Evolutionary conservation across 2,888 invertebrate genomes (phyloP), one percentile per base, ranked within the genome.

Genomic region (Eupeodes latifasciatus): DNA sequence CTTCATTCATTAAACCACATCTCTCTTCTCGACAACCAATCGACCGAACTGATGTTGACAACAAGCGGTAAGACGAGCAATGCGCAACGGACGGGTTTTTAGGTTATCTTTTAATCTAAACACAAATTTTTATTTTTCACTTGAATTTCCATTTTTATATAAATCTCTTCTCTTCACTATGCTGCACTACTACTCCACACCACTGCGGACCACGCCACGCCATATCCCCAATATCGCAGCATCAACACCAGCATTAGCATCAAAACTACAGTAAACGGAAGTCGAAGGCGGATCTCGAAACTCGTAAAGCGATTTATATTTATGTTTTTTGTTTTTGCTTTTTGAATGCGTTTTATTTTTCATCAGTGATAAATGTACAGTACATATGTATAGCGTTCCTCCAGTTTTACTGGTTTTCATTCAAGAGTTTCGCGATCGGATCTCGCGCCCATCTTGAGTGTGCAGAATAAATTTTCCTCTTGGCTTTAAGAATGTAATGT

Each of bases 211-310:
- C 66, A 36, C 49, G 55, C 16, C 51, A 47, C 1, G 53, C 55
- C 36, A 36, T 36, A 36, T 36, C 36, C 36, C 47, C 47, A 47
- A 16, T 11, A 62, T n/a, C 49, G 11, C 64, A 51, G 44, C 44
- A 5, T 4, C 64, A 82, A 40, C 75, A 84, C 90, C 47, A 72
- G 27, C 72, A 49, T 71, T 71, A 71, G 55, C 55, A 71, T 40
- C 55, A 44, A 55, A 71, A 71, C 55, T 90, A 90, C 89, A 87
- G 89, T 90, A 90, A 92, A 91, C 92, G 92, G 92, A 91, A 91
- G 92, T 91, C 91, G 91, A 91, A 92, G 92, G 92, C 92, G 92
- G 91, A 91, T 85, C 91, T 89, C 89, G 87, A 91, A 91, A 91
- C 88, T 90, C 90, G 69, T 75, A 86, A 82, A 83, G 64, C 79